Evolutionary conservation across 2,113 vertebrate genomes (phyloP).

Genomic region (Notechis scutatus): DNA sequence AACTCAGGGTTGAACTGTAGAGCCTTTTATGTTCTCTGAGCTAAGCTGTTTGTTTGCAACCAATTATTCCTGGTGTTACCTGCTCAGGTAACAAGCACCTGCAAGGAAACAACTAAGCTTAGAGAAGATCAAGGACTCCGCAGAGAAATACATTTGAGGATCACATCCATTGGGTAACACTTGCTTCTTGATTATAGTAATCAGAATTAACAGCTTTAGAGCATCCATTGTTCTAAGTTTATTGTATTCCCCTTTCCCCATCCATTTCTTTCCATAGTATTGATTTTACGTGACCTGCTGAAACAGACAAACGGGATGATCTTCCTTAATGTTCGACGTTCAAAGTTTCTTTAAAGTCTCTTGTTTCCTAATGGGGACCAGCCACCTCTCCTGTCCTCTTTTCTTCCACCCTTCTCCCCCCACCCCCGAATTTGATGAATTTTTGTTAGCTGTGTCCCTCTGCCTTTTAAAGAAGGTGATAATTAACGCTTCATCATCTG

Average conservation of each 20-base stretch:
- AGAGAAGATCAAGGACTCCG: background rate
- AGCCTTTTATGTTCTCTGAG: background rate
- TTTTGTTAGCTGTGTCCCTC: background rate
- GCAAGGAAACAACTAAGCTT: background rate
- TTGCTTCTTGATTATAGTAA: background rate
- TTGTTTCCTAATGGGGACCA: background rate
- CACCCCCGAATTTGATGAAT: background rate
- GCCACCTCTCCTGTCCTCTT: background rate
- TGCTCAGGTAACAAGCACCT: background rate
- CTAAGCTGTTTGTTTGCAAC: background rate
- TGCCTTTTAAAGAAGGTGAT: slow-evolving; percentile 23
- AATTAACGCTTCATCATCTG: slow-evolving; percentile 9
- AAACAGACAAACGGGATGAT: background rate
- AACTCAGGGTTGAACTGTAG: too few relatives aligned
- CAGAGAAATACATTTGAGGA: background rate
- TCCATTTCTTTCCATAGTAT: background rate
- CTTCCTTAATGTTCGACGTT: too few relatives aligned
- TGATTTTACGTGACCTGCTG: background rate
- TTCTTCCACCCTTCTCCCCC: too few relatives aligned
- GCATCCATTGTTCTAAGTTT: background rate
- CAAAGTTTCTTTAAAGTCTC: background rate
- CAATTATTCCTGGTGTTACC: background rate
- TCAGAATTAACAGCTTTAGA: background rate
- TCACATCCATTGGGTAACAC: background rate
- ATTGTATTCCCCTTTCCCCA: background rate